Conservation (phyloP, 1,140 invertebrate species). For the Hydropsyche tenuis region DNA sequence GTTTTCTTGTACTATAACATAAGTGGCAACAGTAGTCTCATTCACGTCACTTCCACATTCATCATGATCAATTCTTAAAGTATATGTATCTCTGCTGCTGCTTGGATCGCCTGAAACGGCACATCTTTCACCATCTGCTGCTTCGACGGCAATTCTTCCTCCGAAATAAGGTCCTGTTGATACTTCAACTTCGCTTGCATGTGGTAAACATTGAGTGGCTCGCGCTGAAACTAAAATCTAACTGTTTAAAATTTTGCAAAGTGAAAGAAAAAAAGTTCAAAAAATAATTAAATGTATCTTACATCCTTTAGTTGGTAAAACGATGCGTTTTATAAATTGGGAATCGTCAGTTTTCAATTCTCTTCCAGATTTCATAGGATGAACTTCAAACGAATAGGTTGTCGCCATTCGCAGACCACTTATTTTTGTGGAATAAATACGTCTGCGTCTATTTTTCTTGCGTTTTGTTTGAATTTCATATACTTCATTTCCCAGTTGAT, state of each 20-base stretch:
- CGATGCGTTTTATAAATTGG: constrained; percentile 63
- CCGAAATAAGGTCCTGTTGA: constrained; percentile 79
- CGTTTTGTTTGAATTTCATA: constrained; percentile 10
- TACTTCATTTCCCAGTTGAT: constrained; percentile 54
- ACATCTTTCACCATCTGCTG: constrained; percentile 68
- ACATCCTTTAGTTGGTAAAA: constrained; percentile 81
- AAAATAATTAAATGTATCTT: constrained; percentile 55
- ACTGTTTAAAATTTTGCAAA: constrained; percentile 40
- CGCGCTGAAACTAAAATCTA: constrained; percentile 75
- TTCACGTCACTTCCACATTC: constrained; percentile 78
- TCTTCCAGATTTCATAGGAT: constrained; percentile 55
- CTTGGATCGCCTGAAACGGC: constrained; percentile 68
- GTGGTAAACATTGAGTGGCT: constrained; percentile 76
- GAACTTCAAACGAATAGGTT: constrained; percentile 78
- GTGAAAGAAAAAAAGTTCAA: constrained; percentile 43
- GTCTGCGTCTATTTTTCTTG: constrained; percentile 51
- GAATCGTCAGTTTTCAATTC: constrained; percentile 56
- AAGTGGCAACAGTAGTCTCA: constrained; percentile 75
- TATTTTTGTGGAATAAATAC: constrained; percentile 64
- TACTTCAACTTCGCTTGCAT: constrained; percentile 80
- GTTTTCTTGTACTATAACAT: constrained; percentile 82
- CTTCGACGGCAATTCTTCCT: constrained; percentile 75
- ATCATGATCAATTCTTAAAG: constrained; percentile 74
- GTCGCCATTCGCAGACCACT: constrained; percentile 76
- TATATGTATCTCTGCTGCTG: constrained; percentile 73